Base-by-base conservation (phyloP, 1,140 invertebrate genomes). In the Archegozetes longisetosus region DNA sequence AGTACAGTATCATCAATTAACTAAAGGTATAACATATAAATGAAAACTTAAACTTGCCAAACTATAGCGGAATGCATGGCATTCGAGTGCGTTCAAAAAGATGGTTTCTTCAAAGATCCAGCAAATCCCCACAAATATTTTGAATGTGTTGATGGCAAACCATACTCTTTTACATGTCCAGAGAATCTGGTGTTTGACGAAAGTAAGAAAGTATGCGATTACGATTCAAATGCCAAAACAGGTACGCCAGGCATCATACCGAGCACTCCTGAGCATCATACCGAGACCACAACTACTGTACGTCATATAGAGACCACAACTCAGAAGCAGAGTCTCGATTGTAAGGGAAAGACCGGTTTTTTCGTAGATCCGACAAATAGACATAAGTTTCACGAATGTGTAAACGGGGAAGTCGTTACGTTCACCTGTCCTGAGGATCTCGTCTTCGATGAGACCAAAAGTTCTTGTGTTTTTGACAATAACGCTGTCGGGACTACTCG, bases 351-450 rank as follows among this genome's bases (percentile, higher is more conserved):
- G 3, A 23, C 29, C 24, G 3, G n/a, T 20, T 50, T 50, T 32
- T 58, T 26, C 47, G 23, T 13, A 13, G 22, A 58, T 46, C 57
- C 57, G 17, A 23, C 9, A 17, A 40, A 58, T 46, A 17, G 13
- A 22, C 57, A 58, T 46, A 14, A 25, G n/a, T 58, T 58, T 23
- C 49, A 50, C 47, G 46, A 50, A 23, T 58, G 57, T 27, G 22
- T 51, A 14, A 24, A 58, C 25, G 57, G 57, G 6, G 46, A 23
- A 20, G 46, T 4, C 12, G 48, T 4, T 25, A 17, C 26, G 6
- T 49, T 17, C 47, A 1, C 14, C n/a, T 58, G 57, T 53, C 57
- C 57, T 22, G 22, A 12, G 12, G 23, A 53, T 28, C 32, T 58
- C 17, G 57, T 58, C n/a, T 58, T 51, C 3, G 49, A 58, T 24